These are phyloP conservation scores for Charanyca ferruginea DNA, from an alignment of 2,888 invertebrate species.

Conservation along the genomic window DNA sequence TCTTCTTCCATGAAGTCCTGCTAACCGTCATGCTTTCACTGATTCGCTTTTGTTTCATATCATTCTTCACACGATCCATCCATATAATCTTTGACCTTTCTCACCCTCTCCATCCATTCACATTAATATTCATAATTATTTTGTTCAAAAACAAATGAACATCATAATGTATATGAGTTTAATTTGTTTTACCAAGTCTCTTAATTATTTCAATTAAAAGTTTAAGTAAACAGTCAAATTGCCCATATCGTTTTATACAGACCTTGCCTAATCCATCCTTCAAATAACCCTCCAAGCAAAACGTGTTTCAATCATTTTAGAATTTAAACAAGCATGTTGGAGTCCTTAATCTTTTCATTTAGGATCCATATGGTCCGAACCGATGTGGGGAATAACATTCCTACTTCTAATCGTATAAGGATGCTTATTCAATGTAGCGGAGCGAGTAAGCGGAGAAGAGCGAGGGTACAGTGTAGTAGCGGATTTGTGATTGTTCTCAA, in stretches of 20 bases:
- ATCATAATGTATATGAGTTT: too few species aligned
- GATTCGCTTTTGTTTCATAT: too few species aligned
- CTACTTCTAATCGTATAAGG: slow-evolving; percentile 18
- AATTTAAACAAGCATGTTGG: slow-evolving; percentile 74
- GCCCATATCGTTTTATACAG: slow-evolving; percentile 8
- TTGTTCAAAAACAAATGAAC: too few species aligned
- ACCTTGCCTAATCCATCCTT: slow-evolving; percentile 37
- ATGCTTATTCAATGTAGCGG: neutral
- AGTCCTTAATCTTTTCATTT: slow-evolving; percentile 86
- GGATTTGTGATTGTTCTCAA: neutral
- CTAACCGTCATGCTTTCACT: too few species aligned
- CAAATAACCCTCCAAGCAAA: slow-evolving; percentile 39
- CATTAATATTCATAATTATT: too few species aligned
- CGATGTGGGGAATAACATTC: slow-evolving; percentile 69
- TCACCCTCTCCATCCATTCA: too few species aligned
- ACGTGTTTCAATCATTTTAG: slow-evolving; percentile 74
- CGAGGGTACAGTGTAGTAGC: neutral
- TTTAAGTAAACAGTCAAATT: neutral
- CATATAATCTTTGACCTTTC: too few species aligned
- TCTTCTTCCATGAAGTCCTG: too few species aligned
- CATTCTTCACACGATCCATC: too few species aligned
- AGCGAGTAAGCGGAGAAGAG: neutral
- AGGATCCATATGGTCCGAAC: slow-evolving; percentile 49
- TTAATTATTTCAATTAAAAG: too few species aligned
- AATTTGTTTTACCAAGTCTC: neutral